phyloP scores from a whole-genome alignment of 2,888 invertebrate species.

The Lissocephala sabroskyi region DNA sequence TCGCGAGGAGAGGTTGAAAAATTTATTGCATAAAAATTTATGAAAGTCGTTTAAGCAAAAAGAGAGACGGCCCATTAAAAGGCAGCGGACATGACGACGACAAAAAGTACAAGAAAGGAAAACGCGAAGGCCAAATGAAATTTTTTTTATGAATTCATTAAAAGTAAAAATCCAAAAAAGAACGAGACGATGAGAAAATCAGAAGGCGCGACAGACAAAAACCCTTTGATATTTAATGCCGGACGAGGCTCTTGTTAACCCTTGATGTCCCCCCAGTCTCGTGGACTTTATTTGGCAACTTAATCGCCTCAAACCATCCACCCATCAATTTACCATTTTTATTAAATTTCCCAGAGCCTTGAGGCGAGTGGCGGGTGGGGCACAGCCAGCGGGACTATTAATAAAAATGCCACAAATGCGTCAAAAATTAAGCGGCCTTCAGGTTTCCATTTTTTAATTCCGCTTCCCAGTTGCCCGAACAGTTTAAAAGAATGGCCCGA shows the following conservation, averaged over 20 bases:
- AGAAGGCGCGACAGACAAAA: slow-evolving; percentile 45
- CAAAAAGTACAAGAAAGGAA: not conserved
- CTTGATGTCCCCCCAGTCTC: slow-evolving; percentile 30
- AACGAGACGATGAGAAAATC: slow-evolving; percentile 51
- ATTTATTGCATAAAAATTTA: slow-evolving; percentile 51
- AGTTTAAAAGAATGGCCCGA: slow-evolving; percentile 26
- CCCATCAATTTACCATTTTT: slow-evolving; percentile 35
- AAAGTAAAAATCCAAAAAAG: slow-evolving; percentile 54
- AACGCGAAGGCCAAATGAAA: no score
- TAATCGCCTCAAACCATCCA: slow-evolving; percentile 33
- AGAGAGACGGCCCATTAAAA: no score
- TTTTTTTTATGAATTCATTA: slow-evolving; percentile 61
- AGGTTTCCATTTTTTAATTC: no score
- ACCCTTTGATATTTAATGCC: slow-evolving; percentile 63
- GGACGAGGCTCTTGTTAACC: slow-evolving; percentile 27
- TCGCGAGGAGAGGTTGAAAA: slow-evolving; percentile 15
- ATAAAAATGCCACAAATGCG: slow-evolving; percentile 40
- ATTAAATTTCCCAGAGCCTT: slow-evolving; percentile 59
- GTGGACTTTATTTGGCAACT: slow-evolving; percentile 58
- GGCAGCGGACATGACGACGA: slow-evolving; percentile 2
- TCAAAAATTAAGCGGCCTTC: slow-evolving; percentile 39
- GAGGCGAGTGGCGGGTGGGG: slow-evolving; percentile 1
- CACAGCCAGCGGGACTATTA: not conserved
- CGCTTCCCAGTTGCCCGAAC: no score
- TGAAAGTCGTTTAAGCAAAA: slow-evolving; percentile 46